Conservation (phyloP, 2,888 invertebrate species). For the Sphinx pinastri region DNA sequence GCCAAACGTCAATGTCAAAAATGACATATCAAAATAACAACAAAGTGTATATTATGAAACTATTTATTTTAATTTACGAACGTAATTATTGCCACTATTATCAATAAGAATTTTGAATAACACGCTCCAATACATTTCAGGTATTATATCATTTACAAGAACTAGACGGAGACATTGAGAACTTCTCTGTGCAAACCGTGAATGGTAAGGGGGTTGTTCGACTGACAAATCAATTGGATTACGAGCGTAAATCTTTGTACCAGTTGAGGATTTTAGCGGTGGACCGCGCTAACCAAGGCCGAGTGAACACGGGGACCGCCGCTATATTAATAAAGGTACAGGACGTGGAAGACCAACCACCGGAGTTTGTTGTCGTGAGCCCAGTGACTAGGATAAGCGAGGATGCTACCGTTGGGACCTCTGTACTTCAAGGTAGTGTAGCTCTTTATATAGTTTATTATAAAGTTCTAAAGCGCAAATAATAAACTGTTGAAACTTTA, state of each 20-base stretch:
- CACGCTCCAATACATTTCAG: slow-evolving; percentile 53
- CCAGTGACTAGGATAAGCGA: slow-evolving; percentile 95
- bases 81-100: background rate
- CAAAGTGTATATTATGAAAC: background rate
- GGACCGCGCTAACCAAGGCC: slow-evolving; percentile 92
- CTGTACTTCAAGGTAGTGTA: slow-evolving; percentile 89
- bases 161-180: slow-evolving; percentile 89
- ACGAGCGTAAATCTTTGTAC: slow-evolving; percentile 93
- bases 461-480: no score
- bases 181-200: slow-evolving; percentile 91
- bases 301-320: slow-evolving; percentile 95
- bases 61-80: background rate
- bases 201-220: slow-evolving; percentile 94
- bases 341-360: slow-evolving; percentile 96
- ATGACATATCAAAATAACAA: background rate
- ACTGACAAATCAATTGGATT: slow-evolving; percentile 90
- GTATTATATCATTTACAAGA: slow-evolving; percentile 94
- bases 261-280: slow-evolving; percentile 92
- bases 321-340: slow-evolving; percentile 91
- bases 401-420: slow-evolving; percentile 91
- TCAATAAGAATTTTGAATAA: background rate
- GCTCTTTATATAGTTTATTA: background rate
- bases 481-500: no score
- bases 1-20: background rate
- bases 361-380: slow-evolving; percentile 93